These are phyloP conservation scores for Drusus annulatus DNA, from an alignment of 1,140 invertebrate species.

Conservation along the genomic window DNA sequence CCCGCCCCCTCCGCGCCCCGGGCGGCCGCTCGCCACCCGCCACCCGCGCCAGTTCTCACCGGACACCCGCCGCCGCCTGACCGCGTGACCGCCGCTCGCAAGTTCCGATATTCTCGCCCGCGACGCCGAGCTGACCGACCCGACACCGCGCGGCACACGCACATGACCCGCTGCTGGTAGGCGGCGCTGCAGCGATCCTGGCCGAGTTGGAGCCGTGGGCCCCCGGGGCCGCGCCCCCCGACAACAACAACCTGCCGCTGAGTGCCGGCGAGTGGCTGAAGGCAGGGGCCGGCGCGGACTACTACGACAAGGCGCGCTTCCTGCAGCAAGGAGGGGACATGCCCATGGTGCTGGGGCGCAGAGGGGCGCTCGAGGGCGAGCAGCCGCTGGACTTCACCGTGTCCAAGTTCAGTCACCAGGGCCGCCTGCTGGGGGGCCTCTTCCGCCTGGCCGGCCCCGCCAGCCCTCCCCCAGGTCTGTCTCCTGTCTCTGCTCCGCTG, in stretches of 20 bases:
- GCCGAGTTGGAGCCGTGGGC: constrained; percentile 37
- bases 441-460: constrained; percentile 49
- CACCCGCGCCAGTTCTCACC: constrained; percentile 35
- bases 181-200: constrained; percentile 18
- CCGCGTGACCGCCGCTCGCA: no score
- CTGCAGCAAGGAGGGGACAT: constrained; percentile 31
- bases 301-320: constrained; percentile 16
- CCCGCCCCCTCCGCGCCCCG: constrained; percentile 39
- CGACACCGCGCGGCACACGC: background rate
- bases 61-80: background rate
- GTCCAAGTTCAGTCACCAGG: constrained; percentile 65
- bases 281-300: background rate
- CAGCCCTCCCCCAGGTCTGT: constrained; percentile 60
- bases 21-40: constrained; percentile 33
- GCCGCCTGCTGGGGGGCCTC: constrained; percentile 54
- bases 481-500: no score
- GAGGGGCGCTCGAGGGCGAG: constrained; percentile 61
- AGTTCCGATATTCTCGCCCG: no score
- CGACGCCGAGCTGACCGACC: constrained; percentile 6
- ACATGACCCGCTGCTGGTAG: constrained; percentile 4
- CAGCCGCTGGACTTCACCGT: constrained; percentile 70
- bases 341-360: constrained; percentile 61
- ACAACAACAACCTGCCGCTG: constrained; percentile 48
- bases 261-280: constrained; percentile 33
- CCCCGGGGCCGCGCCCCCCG: constrained; percentile 43